Conservation (phyloP, 1,140 invertebrate species). For the Trichonephila clavipes region DNA sequence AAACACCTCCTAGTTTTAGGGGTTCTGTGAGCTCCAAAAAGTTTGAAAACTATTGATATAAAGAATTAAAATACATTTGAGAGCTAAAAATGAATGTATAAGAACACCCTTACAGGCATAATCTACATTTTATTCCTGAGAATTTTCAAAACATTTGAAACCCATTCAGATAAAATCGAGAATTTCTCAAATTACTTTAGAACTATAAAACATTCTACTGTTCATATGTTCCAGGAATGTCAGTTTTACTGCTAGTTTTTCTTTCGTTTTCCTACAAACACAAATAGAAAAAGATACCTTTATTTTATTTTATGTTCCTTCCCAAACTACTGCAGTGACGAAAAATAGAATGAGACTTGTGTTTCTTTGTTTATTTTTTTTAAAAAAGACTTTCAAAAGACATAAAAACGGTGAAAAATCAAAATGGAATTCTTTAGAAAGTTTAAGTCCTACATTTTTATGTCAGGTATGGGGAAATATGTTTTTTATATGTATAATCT, state of each 20-base stretch:
- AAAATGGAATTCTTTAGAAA: neutral
- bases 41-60: no score
- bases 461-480: neutral
- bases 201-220: neutral
- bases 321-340: conserved; percentile 4
- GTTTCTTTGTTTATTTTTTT: neutral
- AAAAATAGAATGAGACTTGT: conserved; percentile 13
- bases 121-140: no score
- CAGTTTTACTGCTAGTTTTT: neutral
- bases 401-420: neutral
- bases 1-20: no score
- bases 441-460: neutral
- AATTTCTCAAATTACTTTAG: neutral
- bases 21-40: no score
- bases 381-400: conserved; percentile 7
- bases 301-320: conserved; percentile 19
- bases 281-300: neutral
- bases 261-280: neutral
- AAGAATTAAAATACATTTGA: no score
- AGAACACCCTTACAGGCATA: no score
- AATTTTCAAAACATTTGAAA: no score
- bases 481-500: neutral
- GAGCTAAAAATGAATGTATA: no score
- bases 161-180: no score
- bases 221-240: neutral